Conservation (phyloP, 2,888 invertebrate species). For the Nomada ferruginata region DNA sequence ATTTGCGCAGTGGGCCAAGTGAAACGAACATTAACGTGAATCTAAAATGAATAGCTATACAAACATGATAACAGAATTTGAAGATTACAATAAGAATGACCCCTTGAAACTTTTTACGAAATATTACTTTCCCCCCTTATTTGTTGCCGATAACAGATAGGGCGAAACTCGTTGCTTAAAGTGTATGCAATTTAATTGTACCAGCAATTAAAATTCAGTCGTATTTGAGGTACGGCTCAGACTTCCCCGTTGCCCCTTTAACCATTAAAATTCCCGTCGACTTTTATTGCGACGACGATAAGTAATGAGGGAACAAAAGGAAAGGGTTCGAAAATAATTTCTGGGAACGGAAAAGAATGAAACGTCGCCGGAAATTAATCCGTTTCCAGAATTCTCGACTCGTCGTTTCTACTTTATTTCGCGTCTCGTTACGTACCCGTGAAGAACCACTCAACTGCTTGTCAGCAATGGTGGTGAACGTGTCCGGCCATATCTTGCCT, state of each 20-base stretch:
- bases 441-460: conserved; percentile 76
- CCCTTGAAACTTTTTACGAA: too few species aligned
- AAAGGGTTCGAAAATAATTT: conserved; percentile 11
- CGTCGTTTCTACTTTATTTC: conserved; percentile 43
- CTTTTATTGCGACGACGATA: background rate
- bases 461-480: conserved; percentile 28
- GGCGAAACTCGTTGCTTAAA: too few species aligned
- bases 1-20: too few species aligned
- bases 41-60: too few species aligned
- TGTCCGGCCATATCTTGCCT: conserved; percentile 25
- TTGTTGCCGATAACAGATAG: too few species aligned
- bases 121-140: too few species aligned
- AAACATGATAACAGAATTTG: too few species aligned
- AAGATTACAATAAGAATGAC: too few species aligned
- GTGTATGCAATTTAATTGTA: background rate
- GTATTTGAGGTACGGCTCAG: background rate
- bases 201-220: background rate
- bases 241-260: background rate
- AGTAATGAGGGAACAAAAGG: too few species aligned
- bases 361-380: conserved; percentile 76
- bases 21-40: too few species aligned
- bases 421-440: conserved; percentile 51
- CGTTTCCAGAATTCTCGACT: conserved; percentile 63
- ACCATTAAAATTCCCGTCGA: background rate
- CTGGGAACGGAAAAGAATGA: conserved; percentile 35